Evolutionary conservation across 2,113 vertebrate species (phyloP).

Genomic region (Empidonax traillii): DNA sequence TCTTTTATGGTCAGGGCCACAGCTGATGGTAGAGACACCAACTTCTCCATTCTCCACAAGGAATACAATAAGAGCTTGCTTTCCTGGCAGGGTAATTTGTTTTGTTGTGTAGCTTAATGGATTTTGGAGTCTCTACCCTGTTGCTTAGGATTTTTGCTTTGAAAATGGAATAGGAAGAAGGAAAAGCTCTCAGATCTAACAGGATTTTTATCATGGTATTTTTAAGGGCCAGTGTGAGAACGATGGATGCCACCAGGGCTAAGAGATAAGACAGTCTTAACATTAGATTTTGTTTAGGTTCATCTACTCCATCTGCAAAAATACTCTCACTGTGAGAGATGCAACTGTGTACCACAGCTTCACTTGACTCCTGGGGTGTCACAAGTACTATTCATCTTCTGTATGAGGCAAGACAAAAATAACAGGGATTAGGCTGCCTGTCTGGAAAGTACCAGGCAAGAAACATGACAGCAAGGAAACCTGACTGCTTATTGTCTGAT

Average conservation of each 20-base stretch:
- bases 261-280: neutral
- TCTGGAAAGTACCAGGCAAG: neutral
- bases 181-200: neutral
- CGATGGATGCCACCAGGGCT: neutral
- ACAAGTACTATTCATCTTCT: neutral
- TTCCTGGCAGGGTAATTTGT: neutral
- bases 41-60: neutral
- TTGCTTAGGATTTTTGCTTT: neutral
- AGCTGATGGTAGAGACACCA: neutral
- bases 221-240: neutral
- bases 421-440: neutral
- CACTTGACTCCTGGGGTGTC: neutral
- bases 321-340: neutral
- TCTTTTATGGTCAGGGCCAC: neutral
- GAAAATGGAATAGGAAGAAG: neutral
- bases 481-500: neutral
- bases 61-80: neutral
- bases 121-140: neutral
- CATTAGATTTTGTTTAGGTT: neutral
- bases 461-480: neutral
- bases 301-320: neutral
- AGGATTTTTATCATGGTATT: neutral
- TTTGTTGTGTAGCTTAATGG: neutral
- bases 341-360: neutral
- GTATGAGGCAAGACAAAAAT: neutral